Evolutionary conservation across 2,888 invertebrate species (phyloP).

Genomic region (Thecophora atra): DNA sequence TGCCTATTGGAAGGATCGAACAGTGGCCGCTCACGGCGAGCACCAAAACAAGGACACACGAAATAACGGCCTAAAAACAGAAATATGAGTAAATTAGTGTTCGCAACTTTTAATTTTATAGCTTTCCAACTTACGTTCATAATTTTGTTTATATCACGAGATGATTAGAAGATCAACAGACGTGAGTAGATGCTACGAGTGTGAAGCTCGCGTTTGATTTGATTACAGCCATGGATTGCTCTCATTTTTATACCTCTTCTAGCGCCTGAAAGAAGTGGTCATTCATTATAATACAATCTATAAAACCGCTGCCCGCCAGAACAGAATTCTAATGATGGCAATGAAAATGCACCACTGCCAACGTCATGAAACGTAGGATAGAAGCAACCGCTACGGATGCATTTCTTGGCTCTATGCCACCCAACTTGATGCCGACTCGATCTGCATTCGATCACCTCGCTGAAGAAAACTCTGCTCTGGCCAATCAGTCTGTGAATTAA

Average conservation of each 20-base stretch:
- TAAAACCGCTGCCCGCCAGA: neutral
- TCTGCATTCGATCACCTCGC: too few relatives aligned
- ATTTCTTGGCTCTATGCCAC: too few relatives aligned
- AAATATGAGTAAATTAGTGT: neutral
- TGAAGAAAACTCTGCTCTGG: too few relatives aligned
- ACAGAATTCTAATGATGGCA: conserved; percentile 31
- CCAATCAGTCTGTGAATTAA: neutral
- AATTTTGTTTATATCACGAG: conserved; percentile 43
- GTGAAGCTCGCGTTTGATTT: conserved; percentile 59
- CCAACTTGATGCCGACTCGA: too few relatives aligned
- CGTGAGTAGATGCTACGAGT: conserved; percentile 35
- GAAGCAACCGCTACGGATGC: neutral
- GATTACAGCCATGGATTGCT: conserved; percentile 47
- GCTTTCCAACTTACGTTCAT: conserved; percentile 56
- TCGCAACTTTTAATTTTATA: neutral
- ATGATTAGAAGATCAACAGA: too few relatives aligned
- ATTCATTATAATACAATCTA: neutral
- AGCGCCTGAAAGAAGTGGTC: neutral
- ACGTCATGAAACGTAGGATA: neutral
- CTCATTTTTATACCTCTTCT: conserved; percentile 53
- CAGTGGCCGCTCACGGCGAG: conserved; percentile 61
- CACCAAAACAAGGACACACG: conserved; percentile 59
- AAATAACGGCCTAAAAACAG: conserved; percentile 52
- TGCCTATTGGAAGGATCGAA: conserved; percentile 55
- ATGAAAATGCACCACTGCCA: neutral